These are phyloP conservation scores for Lithobates pipiens DNA, from an alignment of 2,797 vertebrate genomes.

Conservation along the genomic window DNA sequence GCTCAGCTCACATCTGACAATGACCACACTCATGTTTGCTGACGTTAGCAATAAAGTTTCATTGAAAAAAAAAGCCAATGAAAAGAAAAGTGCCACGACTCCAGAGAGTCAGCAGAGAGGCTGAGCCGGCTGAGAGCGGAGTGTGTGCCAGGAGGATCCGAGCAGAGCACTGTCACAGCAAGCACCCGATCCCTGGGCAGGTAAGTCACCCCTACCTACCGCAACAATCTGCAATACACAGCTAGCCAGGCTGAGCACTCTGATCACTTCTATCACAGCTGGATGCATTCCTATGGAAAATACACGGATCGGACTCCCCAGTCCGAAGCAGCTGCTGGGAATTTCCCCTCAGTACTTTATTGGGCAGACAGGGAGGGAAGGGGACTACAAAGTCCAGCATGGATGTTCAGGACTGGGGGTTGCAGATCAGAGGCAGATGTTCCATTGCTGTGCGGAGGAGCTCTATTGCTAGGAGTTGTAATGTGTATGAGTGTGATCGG, in stretches of 20 bases:
- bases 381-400: too few species aligned
- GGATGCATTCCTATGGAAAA: background rate
- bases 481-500: too few species aligned
- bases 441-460: too few species aligned
- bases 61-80: slow-evolving; percentile 40
- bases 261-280: background rate
- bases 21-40: slow-evolving; percentile 7
- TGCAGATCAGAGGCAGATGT: too few species aligned
- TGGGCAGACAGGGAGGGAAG: too few species aligned
- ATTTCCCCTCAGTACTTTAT: too few species aligned
- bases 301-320: too few species aligned
- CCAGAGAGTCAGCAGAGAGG: slow-evolving; percentile 58
- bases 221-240: background rate
- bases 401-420: too few species aligned
- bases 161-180: background rate
- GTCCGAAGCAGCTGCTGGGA: too few species aligned
- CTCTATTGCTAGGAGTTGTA: too few species aligned
- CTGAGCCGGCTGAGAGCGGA: slow-evolving; percentile 36
- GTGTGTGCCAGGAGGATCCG: slow-evolving; percentile 10
- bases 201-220: slow-evolving; percentile 19
- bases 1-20: too few species aligned
- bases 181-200: background rate
- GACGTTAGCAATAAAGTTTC: slow-evolving; percentile 51
- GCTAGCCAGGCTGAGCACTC: background rate
- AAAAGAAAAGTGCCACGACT: slow-evolving; percentile 60